These are phyloP conservation scores for Clostera curtula DNA, from an alignment of 2,888 invertebrate genomes.

Conservation along the genomic window DNA sequence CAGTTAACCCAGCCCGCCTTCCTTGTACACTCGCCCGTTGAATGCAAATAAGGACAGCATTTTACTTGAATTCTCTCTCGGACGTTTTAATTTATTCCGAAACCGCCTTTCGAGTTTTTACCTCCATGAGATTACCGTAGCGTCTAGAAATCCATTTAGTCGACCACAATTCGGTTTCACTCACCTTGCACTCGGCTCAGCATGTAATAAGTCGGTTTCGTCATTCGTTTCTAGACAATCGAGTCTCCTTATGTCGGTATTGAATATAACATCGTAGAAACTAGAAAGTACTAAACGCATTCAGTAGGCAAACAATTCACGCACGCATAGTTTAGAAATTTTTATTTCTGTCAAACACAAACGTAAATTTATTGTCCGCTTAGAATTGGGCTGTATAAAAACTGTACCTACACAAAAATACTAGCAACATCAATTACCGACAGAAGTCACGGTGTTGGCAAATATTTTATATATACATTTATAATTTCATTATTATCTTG, in stretches of 20 bases:
- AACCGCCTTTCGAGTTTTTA: conserved; percentile 19
- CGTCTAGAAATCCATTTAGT: conserved; percentile 19
- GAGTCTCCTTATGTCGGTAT: background rate
- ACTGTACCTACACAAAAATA: too few species aligned
- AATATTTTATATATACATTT: too few species aligned
- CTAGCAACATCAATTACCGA: too few species aligned
- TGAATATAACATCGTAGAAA: background rate
- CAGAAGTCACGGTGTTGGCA: too few species aligned
- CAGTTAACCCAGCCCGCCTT: conserved; percentile 29
- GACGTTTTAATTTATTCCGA: conserved; percentile 30
- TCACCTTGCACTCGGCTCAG: conserved; percentile 25
- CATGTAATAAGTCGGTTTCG: conserved; percentile 29
- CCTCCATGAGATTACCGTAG: conserved; percentile 9
- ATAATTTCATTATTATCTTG: too few species aligned
- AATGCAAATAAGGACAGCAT: conserved; percentile 54
- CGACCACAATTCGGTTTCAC: conserved; percentile 20
- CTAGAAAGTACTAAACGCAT: background rate
- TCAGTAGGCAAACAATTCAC: background rate
- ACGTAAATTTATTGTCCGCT: too few species aligned
- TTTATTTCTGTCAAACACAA: too few species aligned
- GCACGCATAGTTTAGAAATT: too few species aligned
- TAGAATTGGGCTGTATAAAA: too few species aligned
- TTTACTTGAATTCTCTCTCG: conserved; percentile 33
- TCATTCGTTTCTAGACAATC: conserved; percentile 12
- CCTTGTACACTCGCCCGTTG: conserved; percentile 35